Conservation (phyloP, 2,113 vertebrate species). For the Chionodraco myersi region DNA sequence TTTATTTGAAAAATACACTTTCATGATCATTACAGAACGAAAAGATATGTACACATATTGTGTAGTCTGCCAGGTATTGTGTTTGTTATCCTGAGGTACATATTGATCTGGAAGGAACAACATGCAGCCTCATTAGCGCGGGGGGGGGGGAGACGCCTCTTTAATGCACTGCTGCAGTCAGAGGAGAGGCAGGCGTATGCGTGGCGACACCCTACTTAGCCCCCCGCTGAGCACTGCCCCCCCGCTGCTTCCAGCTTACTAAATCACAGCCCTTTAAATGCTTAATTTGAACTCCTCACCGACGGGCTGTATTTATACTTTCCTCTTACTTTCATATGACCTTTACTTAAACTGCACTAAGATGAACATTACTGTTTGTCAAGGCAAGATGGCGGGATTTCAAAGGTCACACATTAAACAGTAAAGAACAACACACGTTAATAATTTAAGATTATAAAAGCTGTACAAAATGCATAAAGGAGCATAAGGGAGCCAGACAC, state of each 20-base stretch:
- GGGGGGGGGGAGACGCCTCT: no score
- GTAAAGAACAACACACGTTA: slow-evolving; percentile 44
- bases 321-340: slow-evolving; percentile 39
- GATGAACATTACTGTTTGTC: slow-evolving; percentile 16
- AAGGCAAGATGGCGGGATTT: neutral
- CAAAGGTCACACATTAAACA: slow-evolving; percentile 45
- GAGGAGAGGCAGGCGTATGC: slow-evolving; percentile 57
- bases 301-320: slow-evolving; percentile 38
- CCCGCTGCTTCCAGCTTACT: slow-evolving; percentile 26
- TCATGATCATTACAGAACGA: neutral
- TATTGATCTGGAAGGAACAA: slow-evolving; percentile 30
- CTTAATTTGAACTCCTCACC: slow-evolving; percentile 36
- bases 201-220: slow-evolving; percentile 42
- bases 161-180: slow-evolving; percentile 74
- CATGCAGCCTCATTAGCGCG: slow-evolving; percentile 26
- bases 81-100: neutral
- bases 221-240: slow-evolving; percentile 25
- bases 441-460: slow-evolving; percentile 56
- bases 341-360: slow-evolving; percentile 23
- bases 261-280: slow-evolving; percentile 37
- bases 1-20: neutral
- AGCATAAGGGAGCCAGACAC: slow-evolving; percentile 33
- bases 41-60: neutral
- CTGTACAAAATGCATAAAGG: slow-evolving; percentile 49
- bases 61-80: neutral